Evolutionary conservation across 2,888 invertebrate genomes (phyloP).

Genomic region (Conchocele bisecta): DNA sequence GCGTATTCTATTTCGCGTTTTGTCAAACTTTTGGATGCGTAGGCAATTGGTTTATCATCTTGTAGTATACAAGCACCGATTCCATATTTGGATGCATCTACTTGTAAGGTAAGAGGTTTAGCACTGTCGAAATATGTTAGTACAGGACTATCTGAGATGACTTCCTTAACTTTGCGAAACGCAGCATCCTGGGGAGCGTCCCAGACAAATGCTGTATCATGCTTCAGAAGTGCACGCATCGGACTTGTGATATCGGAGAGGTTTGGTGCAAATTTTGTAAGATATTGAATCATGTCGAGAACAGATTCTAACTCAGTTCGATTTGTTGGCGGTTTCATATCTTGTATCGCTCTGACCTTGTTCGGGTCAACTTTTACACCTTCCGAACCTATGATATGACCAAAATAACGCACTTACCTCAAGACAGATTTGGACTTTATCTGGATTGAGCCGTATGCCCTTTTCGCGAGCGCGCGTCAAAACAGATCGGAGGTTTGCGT

Average conservation of each 20-base stretch:
- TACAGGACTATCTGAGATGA: conserved; percentile 22
- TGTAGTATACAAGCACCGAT: conserved; percentile 49
- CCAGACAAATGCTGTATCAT: conserved; percentile 7
- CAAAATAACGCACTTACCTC: too few relatives aligned
- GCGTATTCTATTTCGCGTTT: conserved; percentile 50
- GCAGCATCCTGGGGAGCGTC: conserved; percentile 23
- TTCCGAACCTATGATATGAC: too few relatives aligned
- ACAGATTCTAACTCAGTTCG: too few relatives aligned
- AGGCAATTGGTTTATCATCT: conserved; percentile 48
- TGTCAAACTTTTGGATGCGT: conserved; percentile 39
- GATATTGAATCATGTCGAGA: too few relatives aligned
- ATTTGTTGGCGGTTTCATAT: too few relatives aligned
- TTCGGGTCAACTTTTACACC: too few relatives aligned
- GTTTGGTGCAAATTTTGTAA: too few relatives aligned
- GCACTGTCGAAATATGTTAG: conserved; percentile 49
- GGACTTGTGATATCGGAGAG: too few relatives aligned
- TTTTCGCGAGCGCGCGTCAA: conserved; percentile 13
- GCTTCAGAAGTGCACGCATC: too few relatives aligned
- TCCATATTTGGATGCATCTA: conserved; percentile 52
- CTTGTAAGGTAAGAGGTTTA: too few relatives aligned
- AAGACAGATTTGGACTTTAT: too few relatives aligned
- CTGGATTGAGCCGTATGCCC: conserved; percentile 31
- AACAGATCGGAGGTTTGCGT: conserved; percentile 22
- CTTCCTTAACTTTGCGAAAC: conserved; percentile 38
- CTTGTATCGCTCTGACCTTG: too few relatives aligned